Evolutionary conservation across 2,113 vertebrate genomes (phyloP).

Genomic region (Nestor notabilis): DNA sequence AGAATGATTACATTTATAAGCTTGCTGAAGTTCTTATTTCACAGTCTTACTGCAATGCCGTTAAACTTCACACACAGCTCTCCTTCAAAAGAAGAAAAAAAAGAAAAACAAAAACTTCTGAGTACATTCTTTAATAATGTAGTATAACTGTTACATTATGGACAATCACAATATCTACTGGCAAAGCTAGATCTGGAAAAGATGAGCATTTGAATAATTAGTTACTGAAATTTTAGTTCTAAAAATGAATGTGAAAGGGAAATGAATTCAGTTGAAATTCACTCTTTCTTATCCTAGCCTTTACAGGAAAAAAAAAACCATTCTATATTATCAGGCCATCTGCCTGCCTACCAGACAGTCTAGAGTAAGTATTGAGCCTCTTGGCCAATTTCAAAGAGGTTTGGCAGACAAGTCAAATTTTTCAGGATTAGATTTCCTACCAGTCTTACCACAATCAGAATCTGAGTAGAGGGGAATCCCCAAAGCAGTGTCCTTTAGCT

Average conservation of each 20-base stretch:
- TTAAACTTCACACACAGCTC: neutral
- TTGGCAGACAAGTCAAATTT: neutral
- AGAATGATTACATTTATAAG: constrained; percentile 43
- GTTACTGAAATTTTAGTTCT: neutral
- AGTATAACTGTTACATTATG: neutral
- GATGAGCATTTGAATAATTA: neutral
- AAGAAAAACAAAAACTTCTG: neutral
- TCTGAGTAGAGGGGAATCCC: neutral
- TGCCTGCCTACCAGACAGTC: neutral
- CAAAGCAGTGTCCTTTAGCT: neutral
- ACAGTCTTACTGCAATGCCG: neutral
- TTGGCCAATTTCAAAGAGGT: neutral
- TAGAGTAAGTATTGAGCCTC: neutral
- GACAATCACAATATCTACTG: neutral
- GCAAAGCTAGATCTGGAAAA: neutral
- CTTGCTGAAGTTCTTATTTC: constrained; percentile 34
- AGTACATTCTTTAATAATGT: neutral
- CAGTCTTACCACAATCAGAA: neutral
- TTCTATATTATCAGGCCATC: neutral
- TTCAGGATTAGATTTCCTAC: neutral
- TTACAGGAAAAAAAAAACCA: neutral
- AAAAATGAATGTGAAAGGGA: neutral
- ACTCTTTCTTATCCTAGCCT: neutral
- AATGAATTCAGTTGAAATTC: neutral
- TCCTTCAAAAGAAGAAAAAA: neutral